Evolutionary conservation across 2,113 vertebrate genomes (phyloP), one percentile per base, ranked within the genome.

Genomic region (Phaethornis superciliosus): DNA sequence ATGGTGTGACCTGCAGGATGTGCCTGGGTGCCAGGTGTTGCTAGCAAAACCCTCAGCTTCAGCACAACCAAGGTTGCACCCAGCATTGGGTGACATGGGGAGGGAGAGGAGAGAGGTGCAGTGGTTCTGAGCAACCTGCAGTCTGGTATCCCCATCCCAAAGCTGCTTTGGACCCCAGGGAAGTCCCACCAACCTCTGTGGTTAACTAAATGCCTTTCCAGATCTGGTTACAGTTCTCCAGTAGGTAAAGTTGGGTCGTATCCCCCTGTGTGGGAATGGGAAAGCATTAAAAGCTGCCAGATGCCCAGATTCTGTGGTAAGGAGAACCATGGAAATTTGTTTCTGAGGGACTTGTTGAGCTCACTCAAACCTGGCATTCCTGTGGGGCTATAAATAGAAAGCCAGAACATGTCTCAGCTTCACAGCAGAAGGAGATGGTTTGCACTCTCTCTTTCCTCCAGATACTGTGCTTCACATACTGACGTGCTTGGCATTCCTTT

Each of bases 371-470:
- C 68, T 77, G 56, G n/a, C 54, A 33, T 60, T 85, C 79, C 83
- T 54, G 62, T 24, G 27, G 65, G 40, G 80, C 62, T 95, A 93
- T 96, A 97, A 96, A 96, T 94, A 96, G 96, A 89, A 94, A 88
- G 46, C 4, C 84, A 82, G 69, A 2, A 33, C 42, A 70, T 77
- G 68, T 19, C 68, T 93, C 20, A 74, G 88, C 85, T 94, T 46
- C 65, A 37, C 85, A 51, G 76, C 94, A 94, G 85, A 96, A 51
- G 93, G 95, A 93, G 94, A 78, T 2, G n/a, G 65, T 94, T 94
- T 96, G 78, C 94, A 56, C 81, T 81, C 89, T 85, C 90, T 94
- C 89, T 89, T 95, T 89, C 93, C 84, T 81, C 87, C 93, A 81
- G 60, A 75, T 77, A 59, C 87, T 67, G 75, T 26, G 92, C 86